Evolutionary conservation across 2,113 vertebrate species (phyloP).

Genomic region (Amphiprion percula): DNA sequence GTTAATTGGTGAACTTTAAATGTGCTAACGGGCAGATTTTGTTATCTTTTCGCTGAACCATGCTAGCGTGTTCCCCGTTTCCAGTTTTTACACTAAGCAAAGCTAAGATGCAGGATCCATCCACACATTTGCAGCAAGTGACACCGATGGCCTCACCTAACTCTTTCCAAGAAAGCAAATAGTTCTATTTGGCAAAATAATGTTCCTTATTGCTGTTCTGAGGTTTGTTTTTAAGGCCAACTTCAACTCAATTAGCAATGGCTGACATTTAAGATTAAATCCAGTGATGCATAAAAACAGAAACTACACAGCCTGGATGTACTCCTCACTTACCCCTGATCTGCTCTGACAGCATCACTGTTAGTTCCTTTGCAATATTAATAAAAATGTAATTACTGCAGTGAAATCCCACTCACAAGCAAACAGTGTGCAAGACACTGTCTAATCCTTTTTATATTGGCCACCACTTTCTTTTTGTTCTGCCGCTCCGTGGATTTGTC

Average conservation of each 20-base stretch:
- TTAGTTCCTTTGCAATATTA: slow-evolving; percentile 59
- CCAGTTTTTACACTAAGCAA: too few relatives aligned
- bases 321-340: slow-evolving; percentile 19
- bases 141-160: too few relatives aligned
- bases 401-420: slow-evolving; percentile 27
- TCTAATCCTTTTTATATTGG: slow-evolving; percentile 16
- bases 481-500: slow-evolving; percentile 21
- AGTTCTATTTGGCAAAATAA: neutral
- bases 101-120: neutral
- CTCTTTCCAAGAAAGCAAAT: neutral
- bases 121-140: too few relatives aligned
- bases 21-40: too few relatives aligned
- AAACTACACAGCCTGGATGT: neutral
- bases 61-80: too few relatives aligned
- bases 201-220: neutral
- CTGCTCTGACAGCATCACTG: slow-evolving; percentile 28
- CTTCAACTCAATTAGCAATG: neutral
- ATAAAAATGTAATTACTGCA: slow-evolving; percentile 53
- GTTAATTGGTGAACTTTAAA: too few relatives aligned
- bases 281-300: neutral
- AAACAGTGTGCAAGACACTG: slow-evolving; percentile 1
- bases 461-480: slow-evolving; percentile 1
- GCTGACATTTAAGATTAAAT: neutral
- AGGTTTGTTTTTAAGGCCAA: too few relatives aligned
- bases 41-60: too few relatives aligned